phyloP scores from a whole-genome alignment of 1,140 invertebrate genomes.

The Drosophila bipectinata region DNA sequence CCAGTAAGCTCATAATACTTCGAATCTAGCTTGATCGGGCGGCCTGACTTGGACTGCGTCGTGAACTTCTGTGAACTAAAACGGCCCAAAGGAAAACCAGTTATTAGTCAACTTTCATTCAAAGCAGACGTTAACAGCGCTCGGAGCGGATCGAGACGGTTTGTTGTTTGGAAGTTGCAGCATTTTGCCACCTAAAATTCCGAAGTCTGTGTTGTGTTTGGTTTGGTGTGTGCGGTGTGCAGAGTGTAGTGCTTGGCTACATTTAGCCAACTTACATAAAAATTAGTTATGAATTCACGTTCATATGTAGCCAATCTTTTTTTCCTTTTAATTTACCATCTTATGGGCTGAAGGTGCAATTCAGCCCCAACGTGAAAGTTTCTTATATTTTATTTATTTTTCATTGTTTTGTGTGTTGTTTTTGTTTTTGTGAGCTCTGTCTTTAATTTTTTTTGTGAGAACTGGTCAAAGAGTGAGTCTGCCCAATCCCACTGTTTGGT shows the following conservation, averaged over 20 bases:
- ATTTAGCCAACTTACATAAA: slow-evolving; percentile 28
- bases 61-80: slow-evolving; percentile 48
- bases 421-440: slow-evolving; percentile 15
- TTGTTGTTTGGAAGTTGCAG: slow-evolving; percentile 34
- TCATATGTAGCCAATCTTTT: slow-evolving; percentile 37
- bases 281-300: slow-evolving; percentile 34
- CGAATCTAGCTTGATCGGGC: slow-evolving; percentile 3
- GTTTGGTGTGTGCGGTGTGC: background rate
- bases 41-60: background rate
- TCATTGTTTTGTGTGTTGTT: background rate
- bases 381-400: slow-evolving; percentile 11
- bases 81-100: slow-evolving; percentile 66
- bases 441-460: slow-evolving; percentile 2
- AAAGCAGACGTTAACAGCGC: slow-evolving; percentile 72
- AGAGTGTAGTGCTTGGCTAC: slow-evolving; percentile 7
- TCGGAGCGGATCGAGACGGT: slow-evolving; percentile 50
- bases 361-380: background rate
- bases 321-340: slow-evolving; percentile 6
- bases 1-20: background rate
- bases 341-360: slow-evolving; percentile 6
- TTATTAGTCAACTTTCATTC: slow-evolving; percentile 83
- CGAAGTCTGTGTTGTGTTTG: background rate
- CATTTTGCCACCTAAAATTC: slow-evolving; percentile 3
- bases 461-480: background rate
- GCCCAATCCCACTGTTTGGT: slow-evolving; percentile 6